Conservation (phyloP, 92 coral and sea anemone genomes). For the Parazoanthus swiftii region DNA sequence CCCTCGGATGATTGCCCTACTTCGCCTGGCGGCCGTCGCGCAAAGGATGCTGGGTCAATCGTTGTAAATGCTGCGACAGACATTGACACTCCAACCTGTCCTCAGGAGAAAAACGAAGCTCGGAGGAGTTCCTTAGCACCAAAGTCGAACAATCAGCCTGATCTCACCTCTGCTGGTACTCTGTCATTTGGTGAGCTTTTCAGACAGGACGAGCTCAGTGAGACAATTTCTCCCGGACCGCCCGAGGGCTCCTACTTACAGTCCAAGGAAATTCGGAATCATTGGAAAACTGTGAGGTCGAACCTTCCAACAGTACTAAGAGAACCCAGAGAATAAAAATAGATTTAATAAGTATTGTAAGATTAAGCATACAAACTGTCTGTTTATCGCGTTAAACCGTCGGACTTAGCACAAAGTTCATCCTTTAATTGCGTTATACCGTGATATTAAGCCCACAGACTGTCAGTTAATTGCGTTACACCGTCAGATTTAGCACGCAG, state of each 20-base stretch:
- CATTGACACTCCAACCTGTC: not conserved
- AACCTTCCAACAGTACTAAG: slow-evolving; percentile 7
- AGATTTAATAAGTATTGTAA: too few species aligned
- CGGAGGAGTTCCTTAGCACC: not conserved
- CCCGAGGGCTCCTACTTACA: not conserved
- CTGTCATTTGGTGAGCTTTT: not conserved
- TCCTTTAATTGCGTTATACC: not conserved
- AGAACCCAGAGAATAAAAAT: not conserved
- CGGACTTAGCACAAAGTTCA: not conserved
- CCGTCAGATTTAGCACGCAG: not conserved
- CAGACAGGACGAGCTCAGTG: not conserved
- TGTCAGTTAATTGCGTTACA: not conserved
- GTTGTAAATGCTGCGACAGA: not conserved
- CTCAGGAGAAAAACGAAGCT: not conserved
- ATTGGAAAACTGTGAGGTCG: slow-evolving; percentile 5
- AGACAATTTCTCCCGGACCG: not conserved
- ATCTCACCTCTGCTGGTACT: not conserved
- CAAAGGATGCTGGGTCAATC: not conserved
- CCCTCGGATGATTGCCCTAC: not conserved
- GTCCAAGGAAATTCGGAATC: not conserved
- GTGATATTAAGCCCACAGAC: not conserved
- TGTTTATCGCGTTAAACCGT: not conserved
- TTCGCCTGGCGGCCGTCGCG: not conserved
- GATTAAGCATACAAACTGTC: not conserved
- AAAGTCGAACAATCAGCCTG: not conserved